Conservation (phyloP, 2,113 vertebrate species). For the Oncorhynchus kisutch region DNA sequence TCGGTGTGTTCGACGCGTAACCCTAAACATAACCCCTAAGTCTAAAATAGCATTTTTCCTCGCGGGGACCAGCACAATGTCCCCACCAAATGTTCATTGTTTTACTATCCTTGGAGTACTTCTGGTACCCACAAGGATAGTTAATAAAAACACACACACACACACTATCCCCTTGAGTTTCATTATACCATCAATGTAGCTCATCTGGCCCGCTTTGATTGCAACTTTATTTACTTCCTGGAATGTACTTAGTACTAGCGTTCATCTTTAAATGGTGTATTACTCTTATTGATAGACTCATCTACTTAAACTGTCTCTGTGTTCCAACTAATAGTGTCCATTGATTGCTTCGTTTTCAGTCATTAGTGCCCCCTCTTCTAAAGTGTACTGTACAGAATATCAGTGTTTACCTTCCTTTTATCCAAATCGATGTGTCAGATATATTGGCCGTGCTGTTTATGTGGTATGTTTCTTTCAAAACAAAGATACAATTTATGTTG, state of each 20-base stretch:
- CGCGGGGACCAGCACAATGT: too few species aligned
- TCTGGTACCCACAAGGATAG: too few species aligned
- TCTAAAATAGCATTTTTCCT: too few species aligned
- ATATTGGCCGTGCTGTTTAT: neutral
- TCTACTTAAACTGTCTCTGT: slow-evolving; percentile 64
- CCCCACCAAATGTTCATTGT: too few species aligned
- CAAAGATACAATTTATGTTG: too few species aligned
- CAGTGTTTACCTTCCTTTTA: neutral
- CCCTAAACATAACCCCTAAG: too few species aligned
- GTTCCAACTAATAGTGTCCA: slow-evolving; percentile 73
- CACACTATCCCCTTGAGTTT: slow-evolving; percentile 35
- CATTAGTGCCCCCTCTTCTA: slow-evolving; percentile 51
- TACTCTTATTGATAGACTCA: slow-evolving; percentile 72
- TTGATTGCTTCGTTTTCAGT: slow-evolving; percentile 71
- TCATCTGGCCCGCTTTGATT: slow-evolving; percentile 71
- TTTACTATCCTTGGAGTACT: too few species aligned
- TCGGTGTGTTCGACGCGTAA: too few species aligned
- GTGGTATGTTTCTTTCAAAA: neutral
- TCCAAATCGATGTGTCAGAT: neutral
- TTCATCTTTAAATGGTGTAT: slow-evolving; percentile 71
- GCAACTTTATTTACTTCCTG: slow-evolving; percentile 76
- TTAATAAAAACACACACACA: neutral
- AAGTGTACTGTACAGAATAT: neutral
- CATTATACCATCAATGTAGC: slow-evolving; percentile 57
- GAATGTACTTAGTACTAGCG: slow-evolving; percentile 64